Evolutionary conservation across 2,888 invertebrate genomes (phyloP).

Genomic region (Kuschelorhynchus macadamiae): DNA sequence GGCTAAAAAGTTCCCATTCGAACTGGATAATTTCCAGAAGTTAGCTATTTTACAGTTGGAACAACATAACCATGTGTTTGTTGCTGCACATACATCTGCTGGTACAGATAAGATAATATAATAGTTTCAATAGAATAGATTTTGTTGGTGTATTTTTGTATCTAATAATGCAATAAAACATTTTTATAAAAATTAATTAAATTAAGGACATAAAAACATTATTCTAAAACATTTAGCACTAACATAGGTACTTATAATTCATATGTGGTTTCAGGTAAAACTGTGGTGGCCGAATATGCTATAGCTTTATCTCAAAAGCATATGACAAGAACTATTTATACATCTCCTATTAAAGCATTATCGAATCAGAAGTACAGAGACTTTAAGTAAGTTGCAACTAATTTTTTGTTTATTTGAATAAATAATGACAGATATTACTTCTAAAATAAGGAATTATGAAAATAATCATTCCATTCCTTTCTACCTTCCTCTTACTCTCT

Average conservation of each 20-base stretch:
- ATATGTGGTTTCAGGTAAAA: slow-evolving; percentile 77
- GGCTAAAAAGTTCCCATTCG: slow-evolving; percentile 90
- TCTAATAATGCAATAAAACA: too few species aligned
- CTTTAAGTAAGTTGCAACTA: slow-evolving; percentile 73
- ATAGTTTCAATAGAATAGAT: too few species aligned
- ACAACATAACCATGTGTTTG: slow-evolving; percentile 95
- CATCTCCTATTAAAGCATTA: slow-evolving; percentile 98
- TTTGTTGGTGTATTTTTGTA: too few species aligned
- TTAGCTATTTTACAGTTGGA: slow-evolving; percentile 96
- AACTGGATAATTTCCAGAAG: slow-evolving; percentile 97
- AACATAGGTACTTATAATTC: too few species aligned
- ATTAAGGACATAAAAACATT: too few species aligned
- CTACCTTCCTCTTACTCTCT: too few species aligned
- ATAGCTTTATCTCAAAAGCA: slow-evolving; percentile 95
- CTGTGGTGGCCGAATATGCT: slow-evolving; percentile 99
- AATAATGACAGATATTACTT: too few species aligned
- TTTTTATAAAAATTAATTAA: too few species aligned
- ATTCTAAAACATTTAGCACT: too few species aligned
- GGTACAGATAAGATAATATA: too few species aligned
- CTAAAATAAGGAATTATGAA: too few species aligned
- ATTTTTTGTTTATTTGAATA: not conserved
- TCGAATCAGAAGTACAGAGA: slow-evolving; percentile 99
- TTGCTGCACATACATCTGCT: slow-evolving; percentile 99
- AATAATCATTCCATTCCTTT: too few species aligned
- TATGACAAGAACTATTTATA: slow-evolving; percentile 98